Evolutionary conservation across 1,140 invertebrate species (phyloP), one percentile per base, ranked within the genome.

Genomic region (Drosophila novamexicana): DNA sequence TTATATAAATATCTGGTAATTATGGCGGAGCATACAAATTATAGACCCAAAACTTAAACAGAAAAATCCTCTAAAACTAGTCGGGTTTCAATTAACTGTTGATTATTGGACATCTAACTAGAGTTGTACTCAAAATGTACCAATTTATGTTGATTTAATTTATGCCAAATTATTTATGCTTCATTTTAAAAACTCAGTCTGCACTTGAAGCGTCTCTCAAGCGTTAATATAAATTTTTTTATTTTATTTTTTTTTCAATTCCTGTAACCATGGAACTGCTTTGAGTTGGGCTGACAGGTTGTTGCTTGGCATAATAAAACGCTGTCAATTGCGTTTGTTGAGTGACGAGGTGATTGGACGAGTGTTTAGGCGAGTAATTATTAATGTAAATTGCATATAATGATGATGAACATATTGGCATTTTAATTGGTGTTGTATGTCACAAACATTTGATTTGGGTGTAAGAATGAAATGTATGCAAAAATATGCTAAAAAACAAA

Each of bases 291-390:
- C 39, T 44, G 67, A 56, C 67, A 56, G 59, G 52, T 71, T 72
- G 36, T 42, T 3, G 9, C 6, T 59, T 72, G 57, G 69, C 69
- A 66, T 72, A 53, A 59, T 52, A 71, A 71, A 71, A 56, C 32
- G 40, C 50, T 56, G 50, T 54, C 58, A 32, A 16, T 69, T 62
- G 40, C 29, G 12, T 52, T 18, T 49, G 50, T 36, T n/a, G 12
- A 45, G 29, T 44, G 47, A 42, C 34, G 37, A 68, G 45, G 22
- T 59, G 61, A 57, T 50, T 65, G 47, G 16, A 36, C 22, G n/a
- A 52, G 44, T 68, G 40, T 39, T 66, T 58, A 29, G 61, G 9
- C 39, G 14, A 53, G 42, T 57, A 50, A 57, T 65, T 65, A 57
- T 22, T 50, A 50, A 22, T 71, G 61, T 57, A 71, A 71, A 71